Conservation (phyloP, 2,888 invertebrate species). For the Ophioninae sp. region DNA sequence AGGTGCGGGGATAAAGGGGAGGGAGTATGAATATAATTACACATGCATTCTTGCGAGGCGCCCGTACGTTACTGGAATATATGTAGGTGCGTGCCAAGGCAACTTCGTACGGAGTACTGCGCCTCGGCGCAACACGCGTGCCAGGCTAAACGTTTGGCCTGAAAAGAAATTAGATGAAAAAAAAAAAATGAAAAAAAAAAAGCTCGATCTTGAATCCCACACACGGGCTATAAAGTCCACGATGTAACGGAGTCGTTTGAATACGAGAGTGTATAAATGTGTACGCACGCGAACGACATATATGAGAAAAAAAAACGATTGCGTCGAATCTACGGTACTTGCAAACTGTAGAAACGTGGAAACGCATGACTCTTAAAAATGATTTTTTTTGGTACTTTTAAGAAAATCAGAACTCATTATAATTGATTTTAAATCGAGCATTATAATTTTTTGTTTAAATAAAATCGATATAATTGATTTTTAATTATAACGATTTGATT, state of each 20-base stretch:
- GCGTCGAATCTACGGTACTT: slow-evolving; percentile 1
- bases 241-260: slow-evolving; percentile 47
- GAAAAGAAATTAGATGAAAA: slow-evolving; percentile 18
- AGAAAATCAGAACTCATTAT: no score
- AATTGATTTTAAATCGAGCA: no score
- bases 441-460: no score
- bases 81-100: slow-evolving; percentile 65
- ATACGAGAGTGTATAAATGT: slow-evolving; percentile 3
- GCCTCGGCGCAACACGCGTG: slow-evolving; percentile 52
- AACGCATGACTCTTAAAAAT: not conserved
- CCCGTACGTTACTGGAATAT: slow-evolving; percentile 53
- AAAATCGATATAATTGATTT: no score
- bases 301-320: not conserved
- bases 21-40: slow-evolving; percentile 19
- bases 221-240: not conserved
- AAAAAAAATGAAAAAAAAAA: not conserved
- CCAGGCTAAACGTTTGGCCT: slow-evolving; percentile 54
- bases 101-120: slow-evolving; percentile 62
- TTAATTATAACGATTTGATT: no score
- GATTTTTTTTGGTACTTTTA: no score
- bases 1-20: not conserved
- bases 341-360: slow-evolving; percentile 15
- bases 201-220: slow-evolving; percentile 21
- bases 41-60: slow-evolving; percentile 42
- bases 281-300: not conserved